Base-by-base conservation (phyloP, 2,888 invertebrate species). In the Cyclophora albipunctata region DNA sequence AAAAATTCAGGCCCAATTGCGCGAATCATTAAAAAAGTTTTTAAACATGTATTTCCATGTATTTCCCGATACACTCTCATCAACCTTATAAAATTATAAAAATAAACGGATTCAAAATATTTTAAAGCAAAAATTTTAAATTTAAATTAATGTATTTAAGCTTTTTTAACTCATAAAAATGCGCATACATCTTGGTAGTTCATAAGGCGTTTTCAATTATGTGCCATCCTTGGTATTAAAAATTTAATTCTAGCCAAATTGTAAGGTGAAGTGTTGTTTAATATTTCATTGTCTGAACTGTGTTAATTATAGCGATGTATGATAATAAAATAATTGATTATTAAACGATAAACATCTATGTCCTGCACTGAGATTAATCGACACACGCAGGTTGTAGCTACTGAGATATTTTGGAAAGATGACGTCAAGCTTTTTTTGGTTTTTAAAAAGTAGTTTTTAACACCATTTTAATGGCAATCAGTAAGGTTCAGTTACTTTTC, bases 191-290 rank as follows among this genome's bases (percentile, higher is more conserved):
- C 52, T 55, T 48, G 45, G 47, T 49, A 48, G 6, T 41, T 44
- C 20, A 41, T 41, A 45, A 66, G 64, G 64, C 53, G 65, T 64
- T 67, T 71, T 74, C 75, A 78, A 77, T 78, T 75, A 76, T 67
- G 59, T 62, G 48, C 55, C 63, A 76, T 73, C 79, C 79, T 80
- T 79, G 76, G 63, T 73, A 70, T 73, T 74, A 60, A 71, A 76
- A 66, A 5, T 37, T 68, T 76, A 77, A 79, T 80, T 79, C 75
- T 73, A 69, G 71, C 63, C 69, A 75, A 77, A 78, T 75, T 76
- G 73, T 60, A 51, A 51, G 64, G 68, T 53, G 69, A 4, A 71
- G 71, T 71, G 70, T 70, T 61, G 60, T 59, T 4, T 50, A 49
- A 53, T 59, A 72, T 73, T 64, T 69, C 67, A 63, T 55, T 65